Evolutionary conservation across 2,888 invertebrate genomes (phyloP), one percentile per base, ranked within the genome.

Genomic region (Biston stratarius): DNA sequence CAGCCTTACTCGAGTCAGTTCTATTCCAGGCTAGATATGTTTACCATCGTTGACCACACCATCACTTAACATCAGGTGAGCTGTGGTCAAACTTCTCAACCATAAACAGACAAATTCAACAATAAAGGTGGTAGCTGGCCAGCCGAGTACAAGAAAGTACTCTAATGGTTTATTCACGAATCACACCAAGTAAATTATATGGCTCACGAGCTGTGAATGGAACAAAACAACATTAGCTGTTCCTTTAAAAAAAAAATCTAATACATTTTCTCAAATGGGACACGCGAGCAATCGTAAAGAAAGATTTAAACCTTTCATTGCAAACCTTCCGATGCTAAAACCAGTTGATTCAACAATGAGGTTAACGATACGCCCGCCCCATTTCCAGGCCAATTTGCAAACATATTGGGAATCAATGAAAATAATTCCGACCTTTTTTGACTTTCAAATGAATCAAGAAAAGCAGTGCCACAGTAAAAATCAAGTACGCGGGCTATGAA

Each of bases 391-490:
- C 78, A 74, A 80, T 83, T 84, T 78, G 81, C 81, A 85, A 84
- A 85, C 83, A 81, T 86, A 88, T 88, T 83, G 83, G 77, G 52
- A 68, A 75, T 70, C 81, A 80, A 85, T 85, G 83, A 84, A 85
- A 84, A 87, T 85, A 86, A 85, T 85, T 82, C 72, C 76, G 71
- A 73, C 83, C 83, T 76, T 80, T 61, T 85, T 87, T 82, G 85
- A 89, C 82, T 87, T 88, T 84, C 85, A 87, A 89, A 89, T 86
- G 83, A 81, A 83, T 84, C 51, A 60, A 49, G 44, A 38, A 42
- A 48, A 38, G 49, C 52, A 11, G 1, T 11, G 9, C 14, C 24
- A n/a, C 42, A 55, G 55, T 44, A 55, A 15, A 42, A 53, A 15
- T 11, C 51, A 33, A 48, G 42, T 60, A 44, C 15, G 24, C 24